phyloP scores from a whole-genome alignment of 1,140 invertebrate genomes.

The Drosophila navojoa region DNA sequence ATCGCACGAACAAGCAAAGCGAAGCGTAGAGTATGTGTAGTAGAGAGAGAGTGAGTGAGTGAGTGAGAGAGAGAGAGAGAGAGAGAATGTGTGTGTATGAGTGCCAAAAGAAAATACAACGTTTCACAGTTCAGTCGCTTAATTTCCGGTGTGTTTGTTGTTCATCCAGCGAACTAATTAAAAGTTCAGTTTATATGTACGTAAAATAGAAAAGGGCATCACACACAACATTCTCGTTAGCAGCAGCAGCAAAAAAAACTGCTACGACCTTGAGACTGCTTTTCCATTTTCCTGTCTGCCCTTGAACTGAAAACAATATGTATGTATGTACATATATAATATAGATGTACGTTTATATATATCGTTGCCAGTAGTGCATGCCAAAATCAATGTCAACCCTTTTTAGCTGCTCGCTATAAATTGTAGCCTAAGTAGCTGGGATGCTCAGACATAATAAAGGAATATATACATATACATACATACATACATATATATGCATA shows the following conservation, averaged over 20 bases:
- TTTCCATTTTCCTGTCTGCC: conserved; percentile 42
- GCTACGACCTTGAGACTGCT: conserved; percentile 42
- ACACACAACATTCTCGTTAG: conserved; percentile 45
- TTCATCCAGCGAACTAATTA: conserved; percentile 73
- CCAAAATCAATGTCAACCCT: conserved; percentile 46
- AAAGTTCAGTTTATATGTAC: conserved; percentile 64
- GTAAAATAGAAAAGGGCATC: conserved; percentile 56
- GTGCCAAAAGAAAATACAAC: conserved; percentile 43
- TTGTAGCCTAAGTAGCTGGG: neutral
- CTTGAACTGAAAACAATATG: conserved; percentile 10
- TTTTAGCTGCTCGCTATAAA: conserved; percentile 1
- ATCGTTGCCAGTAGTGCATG: conserved; percentile 16
- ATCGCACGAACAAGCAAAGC: conserved; percentile 7
- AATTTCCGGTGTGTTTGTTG: conserved; percentile 80
- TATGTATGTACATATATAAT: neutral
- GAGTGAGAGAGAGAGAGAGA: neutral
- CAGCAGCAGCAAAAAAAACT: conserved; percentile 14
- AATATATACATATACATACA: neutral
- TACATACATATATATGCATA: neutral
- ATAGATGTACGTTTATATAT: neutral
- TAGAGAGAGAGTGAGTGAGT: neutral
- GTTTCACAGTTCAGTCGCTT: conserved; percentile 61
- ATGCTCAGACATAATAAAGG: neutral
- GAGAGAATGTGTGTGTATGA: neutral
- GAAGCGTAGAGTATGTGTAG: neutral